Conservation (phyloP, 2,888 invertebrate species). For the Ischnus inquisitorius region DNA sequence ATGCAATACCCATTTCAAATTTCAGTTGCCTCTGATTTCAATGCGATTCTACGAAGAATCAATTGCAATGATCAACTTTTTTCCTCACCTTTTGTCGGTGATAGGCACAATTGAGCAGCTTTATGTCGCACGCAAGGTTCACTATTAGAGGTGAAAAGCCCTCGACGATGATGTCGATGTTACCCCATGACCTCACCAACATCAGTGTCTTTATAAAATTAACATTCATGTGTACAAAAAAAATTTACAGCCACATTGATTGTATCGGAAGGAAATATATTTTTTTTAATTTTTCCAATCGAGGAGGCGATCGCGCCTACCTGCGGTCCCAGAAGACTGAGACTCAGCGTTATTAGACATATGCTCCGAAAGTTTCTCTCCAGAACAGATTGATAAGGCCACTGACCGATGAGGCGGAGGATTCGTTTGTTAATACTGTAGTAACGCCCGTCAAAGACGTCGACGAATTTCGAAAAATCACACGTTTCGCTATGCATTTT, state of each 20-base stretch:
- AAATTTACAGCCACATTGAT: not conserved
- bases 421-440: conserved; percentile 33
- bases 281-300: not conserved
- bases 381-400: conserved; percentile 25
- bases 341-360: not conserved
- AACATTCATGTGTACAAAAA: not conserved
- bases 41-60: not conserved
- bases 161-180: not conserved
- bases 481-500: not conserved
- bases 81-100: not conserved
- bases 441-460: conserved; percentile 19
- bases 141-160: not conserved
- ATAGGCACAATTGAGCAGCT: conserved; percentile 8
- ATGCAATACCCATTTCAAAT: not conserved
- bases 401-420: conserved; percentile 7
- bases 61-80: not conserved
- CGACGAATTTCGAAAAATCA: not conserved
- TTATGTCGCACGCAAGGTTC: not conserved
- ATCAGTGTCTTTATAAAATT: not conserved
- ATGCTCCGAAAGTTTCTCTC: not conserved
- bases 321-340: conserved; percentile 7
- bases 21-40: not conserved
- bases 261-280: not conserved
- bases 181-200: not conserved
- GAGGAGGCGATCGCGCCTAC: not conserved